Evolutionary conservation across 1,140 invertebrate genomes (phyloP), one percentile per base, ranked within the genome.

Genomic region (Zaprionus taronus): DNA sequence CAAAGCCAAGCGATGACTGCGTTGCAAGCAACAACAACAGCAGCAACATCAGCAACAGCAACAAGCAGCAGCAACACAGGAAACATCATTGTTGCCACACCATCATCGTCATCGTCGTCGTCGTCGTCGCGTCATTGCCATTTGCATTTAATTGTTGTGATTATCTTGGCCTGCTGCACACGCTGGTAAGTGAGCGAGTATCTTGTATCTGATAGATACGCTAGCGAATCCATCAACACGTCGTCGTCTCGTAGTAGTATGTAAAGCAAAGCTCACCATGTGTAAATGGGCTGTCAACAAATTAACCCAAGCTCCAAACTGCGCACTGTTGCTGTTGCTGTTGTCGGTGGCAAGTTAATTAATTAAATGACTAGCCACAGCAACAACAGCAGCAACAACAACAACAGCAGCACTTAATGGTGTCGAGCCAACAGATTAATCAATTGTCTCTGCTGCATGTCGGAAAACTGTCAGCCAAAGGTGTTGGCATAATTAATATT

Each of bases 61-160:
- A 47, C 69, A 80, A 51, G 31, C 79, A 77, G 26, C 78, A 83
- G 28, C 70, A 79, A 49, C 62, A 64, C 26, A 56, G 61, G 26
- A 66, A 78, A 60, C 75, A 80, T 60, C 62, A 49, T 71, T 53
- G 67, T 83, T 72, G 76, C 65, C 55, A 79, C 84, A 76, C 71
- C 77, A 38, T 38, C 36, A 34, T 34, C 31, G 0, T 28, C 28
- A 3, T 36, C 34, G 11, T 36, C 34, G 34, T 36, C 41, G 15
- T 38, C 75, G 41, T 64, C 80, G 57, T 77, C 76, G 66, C 78
- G 70, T 55, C 86, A 83, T 81, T 84, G 72, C 84, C 86, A 91
- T 91, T 91, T 91, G 89, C 89, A 91, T 91, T 89, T 91, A 91
- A 91, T 91, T 91, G 80, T 91, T 91, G 84, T 91, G 84, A 91